A percentile compares a stretch with the other conserved stretches of the same genome.
phyloP scores from a whole-genome alignment of 1,140 invertebrate genomes.

The Vanessa tameamea region DNA sequence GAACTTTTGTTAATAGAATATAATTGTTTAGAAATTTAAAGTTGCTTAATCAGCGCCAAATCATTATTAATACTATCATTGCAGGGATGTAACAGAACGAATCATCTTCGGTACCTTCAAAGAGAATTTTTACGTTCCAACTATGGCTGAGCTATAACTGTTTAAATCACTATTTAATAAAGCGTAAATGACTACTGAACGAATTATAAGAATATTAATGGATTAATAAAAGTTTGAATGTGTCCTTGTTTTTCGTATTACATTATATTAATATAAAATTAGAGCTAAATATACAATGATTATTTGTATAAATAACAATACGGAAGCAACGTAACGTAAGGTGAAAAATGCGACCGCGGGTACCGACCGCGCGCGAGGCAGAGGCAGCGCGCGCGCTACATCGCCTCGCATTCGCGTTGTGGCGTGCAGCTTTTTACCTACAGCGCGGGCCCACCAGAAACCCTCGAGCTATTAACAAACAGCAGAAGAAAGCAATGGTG shows the following conservation, averaged over 20 bases:
- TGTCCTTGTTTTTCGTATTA: too few relatives aligned
- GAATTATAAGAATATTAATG: too few relatives aligned
- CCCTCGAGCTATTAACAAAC: conserved; percentile 4
- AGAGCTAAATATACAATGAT: too few relatives aligned
- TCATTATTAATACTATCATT: too few relatives aligned
- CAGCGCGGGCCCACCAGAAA: conserved; percentile 50
- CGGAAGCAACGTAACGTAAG: background rate
- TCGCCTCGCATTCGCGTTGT: conserved; percentile 70
- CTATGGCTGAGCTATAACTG: background rate
- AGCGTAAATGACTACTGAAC: too few relatives aligned
- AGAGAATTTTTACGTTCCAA: background rate
- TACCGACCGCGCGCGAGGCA: conserved; percentile 42
- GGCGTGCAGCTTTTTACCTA: conserved; percentile 72
- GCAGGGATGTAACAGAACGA: too few relatives aligned
- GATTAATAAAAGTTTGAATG: too few relatives aligned
- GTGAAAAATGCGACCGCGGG: conserved; percentile 54
- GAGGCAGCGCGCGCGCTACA: conserved; percentile 72
- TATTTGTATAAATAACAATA: background rate
- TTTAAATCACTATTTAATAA: too few relatives aligned
- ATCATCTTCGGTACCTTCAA: conserved; percentile 13
- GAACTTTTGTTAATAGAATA: too few relatives aligned
- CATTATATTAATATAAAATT: too few relatives aligned
- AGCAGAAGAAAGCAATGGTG: conserved; percentile 35
- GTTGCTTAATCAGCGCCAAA: too few relatives aligned
- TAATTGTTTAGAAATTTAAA: too few relatives aligned